A percentile compares a stretch with the other conserved stretches of the same genome.
phyloP scores from a whole-genome alignment of 2,797 vertebrate species.

The Premnoplex brunnescens region DNA sequence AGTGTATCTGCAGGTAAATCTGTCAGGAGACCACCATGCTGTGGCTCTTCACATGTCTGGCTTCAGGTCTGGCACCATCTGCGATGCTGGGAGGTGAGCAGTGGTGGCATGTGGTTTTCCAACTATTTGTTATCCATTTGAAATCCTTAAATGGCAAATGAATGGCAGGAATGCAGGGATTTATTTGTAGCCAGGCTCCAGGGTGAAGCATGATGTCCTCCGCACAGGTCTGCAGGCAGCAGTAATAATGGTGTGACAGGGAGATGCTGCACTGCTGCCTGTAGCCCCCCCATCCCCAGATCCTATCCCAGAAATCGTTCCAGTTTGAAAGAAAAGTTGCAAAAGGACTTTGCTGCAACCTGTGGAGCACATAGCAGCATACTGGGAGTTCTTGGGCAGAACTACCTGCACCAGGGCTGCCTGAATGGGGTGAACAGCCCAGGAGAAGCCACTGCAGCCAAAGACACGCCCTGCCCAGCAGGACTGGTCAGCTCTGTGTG shows the following conservation, averaged over 20 bases:
- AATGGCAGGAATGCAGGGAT: neutral
- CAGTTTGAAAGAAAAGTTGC: neutral
- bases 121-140: fast-evolving
- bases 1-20: neutral
- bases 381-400: neutral
- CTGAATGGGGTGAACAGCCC: neutral
- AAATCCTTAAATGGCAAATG: conserved; percentile 12
- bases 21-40: neutral
- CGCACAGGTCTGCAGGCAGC: neutral
- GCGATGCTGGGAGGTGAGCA: neutral
- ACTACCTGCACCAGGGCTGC: neutral
- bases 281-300: fast-evolving
- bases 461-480: neutral
- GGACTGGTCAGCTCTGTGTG: neutral
- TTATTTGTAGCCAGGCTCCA: neutral
- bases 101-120: fast-evolving
- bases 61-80: neutral
- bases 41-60: neutral
- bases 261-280: neutral
- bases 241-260: fast-evolving
- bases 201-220: neutral
- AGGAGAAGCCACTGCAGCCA: neutral
- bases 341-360: neutral
- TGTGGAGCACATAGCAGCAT: neutral
- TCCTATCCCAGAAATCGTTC: neutral